Evolutionary conservation across 1,140 invertebrate species (phyloP).

Genomic region (Glomeris maerens): DNA sequence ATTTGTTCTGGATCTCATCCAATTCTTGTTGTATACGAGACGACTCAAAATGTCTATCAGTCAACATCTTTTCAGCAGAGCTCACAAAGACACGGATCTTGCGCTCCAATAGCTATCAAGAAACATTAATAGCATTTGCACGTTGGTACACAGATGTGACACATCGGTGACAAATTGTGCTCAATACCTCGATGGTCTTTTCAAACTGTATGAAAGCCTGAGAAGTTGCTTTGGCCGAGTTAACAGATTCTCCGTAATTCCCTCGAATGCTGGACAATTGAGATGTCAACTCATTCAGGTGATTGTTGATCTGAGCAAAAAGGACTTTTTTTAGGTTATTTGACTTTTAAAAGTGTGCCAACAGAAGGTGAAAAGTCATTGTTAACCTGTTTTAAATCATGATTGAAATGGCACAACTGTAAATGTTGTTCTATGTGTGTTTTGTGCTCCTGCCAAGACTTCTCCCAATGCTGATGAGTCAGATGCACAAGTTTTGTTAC

Average conservation of each 20-base stretch:
- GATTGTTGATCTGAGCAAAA: constrained; percentile 47
- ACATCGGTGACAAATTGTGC: constrained; percentile 3
- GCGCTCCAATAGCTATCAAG: constrained; percentile 46
- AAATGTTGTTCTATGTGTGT: constrained; percentile 45
- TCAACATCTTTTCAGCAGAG: constrained; percentile 48
- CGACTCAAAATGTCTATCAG: constrained; percentile 40
- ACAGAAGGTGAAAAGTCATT: too few species aligned
- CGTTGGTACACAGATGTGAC: neutral
- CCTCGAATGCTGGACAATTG: constrained; percentile 47
- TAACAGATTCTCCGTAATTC: constrained; percentile 55
- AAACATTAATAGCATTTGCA: constrained; percentile 1
- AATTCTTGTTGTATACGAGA: constrained; percentile 47
- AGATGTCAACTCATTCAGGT: constrained; percentile 47
- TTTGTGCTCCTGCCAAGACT: constrained; percentile 43
- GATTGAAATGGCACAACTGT: constrained; percentile 51
- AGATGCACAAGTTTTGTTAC: constrained; percentile 43
- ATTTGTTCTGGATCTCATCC: constrained; percentile 49
- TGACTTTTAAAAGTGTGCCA: neutral
- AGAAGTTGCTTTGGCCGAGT: constrained; percentile 49
- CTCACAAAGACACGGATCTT: constrained; percentile 56
- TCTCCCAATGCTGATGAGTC: constrained; percentile 39
- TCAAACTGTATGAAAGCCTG: constrained; percentile 61
- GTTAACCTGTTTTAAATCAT: constrained; percentile 47
- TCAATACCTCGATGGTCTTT: constrained; percentile 55
- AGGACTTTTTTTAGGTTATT: neutral